phyloP scores from a whole-genome alignment of 1,140 invertebrate species.

The Brachionus sp. region DNA sequence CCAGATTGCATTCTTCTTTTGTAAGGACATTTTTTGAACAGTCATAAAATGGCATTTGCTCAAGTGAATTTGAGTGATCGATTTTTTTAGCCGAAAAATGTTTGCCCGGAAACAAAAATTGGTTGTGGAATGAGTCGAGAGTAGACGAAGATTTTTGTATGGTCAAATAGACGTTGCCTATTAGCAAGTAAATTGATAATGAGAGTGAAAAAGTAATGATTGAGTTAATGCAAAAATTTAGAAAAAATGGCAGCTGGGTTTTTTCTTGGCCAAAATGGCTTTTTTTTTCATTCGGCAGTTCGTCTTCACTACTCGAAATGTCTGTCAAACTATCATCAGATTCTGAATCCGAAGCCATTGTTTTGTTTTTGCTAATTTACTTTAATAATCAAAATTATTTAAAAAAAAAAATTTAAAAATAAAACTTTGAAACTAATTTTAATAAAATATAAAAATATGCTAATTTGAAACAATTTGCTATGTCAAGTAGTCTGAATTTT shows the following conservation, averaged over 20 bases:
- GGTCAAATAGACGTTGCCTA: slow-evolving; percentile 8
- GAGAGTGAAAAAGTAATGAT: slow-evolving; percentile 13
- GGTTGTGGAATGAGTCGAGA: neutral
- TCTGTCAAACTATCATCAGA: neutral
- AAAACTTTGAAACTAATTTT: neutral
- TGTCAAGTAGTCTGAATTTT: too few relatives aligned
- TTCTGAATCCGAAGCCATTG: neutral
- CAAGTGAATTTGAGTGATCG: neutral
- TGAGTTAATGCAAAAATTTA: slow-evolving; percentile 1
- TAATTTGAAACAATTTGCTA: too few relatives aligned
- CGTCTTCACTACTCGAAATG: neutral
- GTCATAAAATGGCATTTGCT: neutral
- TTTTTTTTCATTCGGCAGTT: neutral
- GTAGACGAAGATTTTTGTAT: neutral
- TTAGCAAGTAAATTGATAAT: slow-evolving; percentile 16
- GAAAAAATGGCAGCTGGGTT: neutral
- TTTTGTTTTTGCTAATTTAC: neutral
- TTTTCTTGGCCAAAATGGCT: neutral
- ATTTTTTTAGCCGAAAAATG: neutral
- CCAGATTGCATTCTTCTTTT: slow-evolving; percentile 6
- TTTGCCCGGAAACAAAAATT: neutral
- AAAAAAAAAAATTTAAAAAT: neutral
- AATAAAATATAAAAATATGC: neutral
- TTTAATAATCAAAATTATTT: neutral
- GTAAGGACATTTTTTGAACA: slow-evolving; percentile 25